Base-by-base conservation (phyloP, 2,797 vertebrate species). In the Cryptoblepharus egeriae region DNA sequence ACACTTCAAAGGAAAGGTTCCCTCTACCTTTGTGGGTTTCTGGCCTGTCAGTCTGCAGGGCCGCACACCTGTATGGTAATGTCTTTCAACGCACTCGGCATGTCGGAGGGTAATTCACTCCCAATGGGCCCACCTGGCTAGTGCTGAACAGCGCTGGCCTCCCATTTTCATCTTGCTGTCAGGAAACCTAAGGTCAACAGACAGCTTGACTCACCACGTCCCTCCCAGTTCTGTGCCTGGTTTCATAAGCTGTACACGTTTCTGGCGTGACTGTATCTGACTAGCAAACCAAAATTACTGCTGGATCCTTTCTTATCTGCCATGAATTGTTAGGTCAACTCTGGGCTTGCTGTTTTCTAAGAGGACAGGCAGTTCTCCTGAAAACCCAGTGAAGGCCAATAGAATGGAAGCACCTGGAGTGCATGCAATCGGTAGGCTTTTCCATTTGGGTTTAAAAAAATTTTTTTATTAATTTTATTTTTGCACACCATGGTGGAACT, bases 121-220 rank as follows among this genome's bases (percentile, higher is more conserved):
- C 80, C 80, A 73, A 61, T 5, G 35, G 45, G 72, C 79, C 67
- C 42, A 45, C 79, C 87, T 80, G 72, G 69, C 72, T 79, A 64
- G 35, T 35, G 83, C 55, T 89, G 35, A 74, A 84, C 86, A 77
- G 57, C 82, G 60, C 77, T 79, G 83, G 88, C 80, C 83, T 77
- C 45, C 77, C 84, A 57, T 76, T 87, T 91, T 82, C 74, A 82
- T 89, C 69, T 71, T 32, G 37, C 77, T 89, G 88, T 87, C 86
- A 86, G 84, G 77, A 89, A 35, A 76, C 35, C 15, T 71, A 71
- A 57, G 65, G 74, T 18, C 87, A 85, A 52, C 71, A 64, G 77
- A 57, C 35, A 28, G 37, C 35, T 55, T 81, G 85, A 69, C 75
- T 90, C 67, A 80, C 76, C 84, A 75, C 84, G 88, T 64, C 30